Base-by-base conservation (phyloP, 2,797 vertebrate genomes). In the Acipenser transmontanus region DNA sequence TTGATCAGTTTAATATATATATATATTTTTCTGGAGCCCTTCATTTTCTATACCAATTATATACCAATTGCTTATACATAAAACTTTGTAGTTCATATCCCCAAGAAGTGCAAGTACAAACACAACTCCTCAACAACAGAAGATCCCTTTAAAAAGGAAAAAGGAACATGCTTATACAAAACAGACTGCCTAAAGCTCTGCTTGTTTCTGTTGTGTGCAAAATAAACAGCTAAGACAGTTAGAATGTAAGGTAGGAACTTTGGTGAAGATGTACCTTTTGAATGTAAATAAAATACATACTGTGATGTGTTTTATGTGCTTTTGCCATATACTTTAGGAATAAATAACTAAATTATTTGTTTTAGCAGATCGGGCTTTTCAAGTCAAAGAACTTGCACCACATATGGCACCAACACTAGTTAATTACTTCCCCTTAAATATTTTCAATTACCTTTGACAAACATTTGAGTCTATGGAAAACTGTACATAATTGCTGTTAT, bases 191-290 rank as follows among this genome's bases (percentile, higher is more conserved):
- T 48, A 56, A 54, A 66, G 64, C 52, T 14, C 47, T 34, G 2
- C 1, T 47, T 14, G 64, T 75, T 78, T 73, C 65, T 66, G 78
- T 72, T 78, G 80, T 87, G 85, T 86, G 79, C 82, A 82, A 84
- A 84, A 82, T 86, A 85, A 80, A 85, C 70, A 67, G 71, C 72
- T 72, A 70, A 78, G 74, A 70, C 70, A 67, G 78, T 77, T 70
- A 72, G 77, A 61, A 65, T 48, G 20, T 34, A 52, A 7, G 50
- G 64, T 64, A 76, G 74, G 77, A 68, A 78, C 78, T 78, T 78
- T 57, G 14, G 75, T 75, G 66, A 13, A 13, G 80, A 81, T 76
- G 75, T 77, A 70, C 62, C 68, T 65, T 76, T 81, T 34, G 34
- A 34, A 34, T 34, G 34, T 34, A 34, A 34, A 34, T 34, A 3